Base-by-base conservation (phyloP, 2,888 invertebrate genomes). In the Lumbricus terrestris region DNA sequence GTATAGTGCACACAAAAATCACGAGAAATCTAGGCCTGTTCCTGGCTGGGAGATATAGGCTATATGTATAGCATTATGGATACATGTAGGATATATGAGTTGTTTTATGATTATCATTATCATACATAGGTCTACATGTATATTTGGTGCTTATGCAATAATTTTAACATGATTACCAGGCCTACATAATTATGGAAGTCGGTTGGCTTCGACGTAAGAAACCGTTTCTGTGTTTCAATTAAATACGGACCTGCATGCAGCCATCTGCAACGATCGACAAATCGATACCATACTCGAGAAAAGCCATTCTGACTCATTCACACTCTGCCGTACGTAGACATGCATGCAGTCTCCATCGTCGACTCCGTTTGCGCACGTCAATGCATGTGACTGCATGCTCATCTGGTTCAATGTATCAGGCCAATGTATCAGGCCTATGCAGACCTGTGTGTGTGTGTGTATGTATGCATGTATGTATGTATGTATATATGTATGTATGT, bases 211-310 rank as follows among this genome's bases (percentile, higher is more conserved):
- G 69, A n/a, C 69, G 69, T 69, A 69, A 29, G 69, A 69, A 69
- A 69, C 69, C 69, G 69, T 69, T 69, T n/a, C 69, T n/a, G 69
- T 69, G 69, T 69, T 69, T 69, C 69, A 69, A 69, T 69, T 69
- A n/a, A n/a, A n/a, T n/a, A n/a, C n/a, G n/a, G n/a, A 69, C n/a
- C 11, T 16, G 11, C n/a, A 13, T 16, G 11, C 8, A 29, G n/a
- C n/a, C 20, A 47, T 47, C 20, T 20, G 47, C 47, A 20, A 23
- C 47, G 4, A 23, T 47, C 47, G 47, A 15, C 47, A 23, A 47
- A 69, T 69, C 69, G 69, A 69, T 69, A 69, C 29, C n/a, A 69
- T 69, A 69, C 29, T n/a, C n/a, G n/a, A n/a, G n/a, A n/a, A n/a
- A n/a, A 23, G 47, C 47, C 6, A 47, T 11, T 11, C 1, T 69